Conservation (phyloP, 2,797 vertebrate species). For the Pipistrellus pygmaeus region DNA sequence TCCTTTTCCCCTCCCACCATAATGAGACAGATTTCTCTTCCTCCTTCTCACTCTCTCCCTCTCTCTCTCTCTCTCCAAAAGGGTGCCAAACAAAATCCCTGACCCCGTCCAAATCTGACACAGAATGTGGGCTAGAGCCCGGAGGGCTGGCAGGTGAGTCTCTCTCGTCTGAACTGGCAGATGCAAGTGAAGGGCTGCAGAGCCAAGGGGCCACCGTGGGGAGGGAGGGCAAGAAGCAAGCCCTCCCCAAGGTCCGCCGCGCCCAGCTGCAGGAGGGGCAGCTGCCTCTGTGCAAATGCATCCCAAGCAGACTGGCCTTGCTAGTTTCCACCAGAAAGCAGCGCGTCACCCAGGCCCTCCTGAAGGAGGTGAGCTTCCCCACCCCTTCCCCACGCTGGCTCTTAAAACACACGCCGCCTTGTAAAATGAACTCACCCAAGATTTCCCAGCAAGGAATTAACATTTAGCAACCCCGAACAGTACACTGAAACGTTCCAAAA, state of each 20-base stretch:
- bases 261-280: neutral
- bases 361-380: neutral
- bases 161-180: neutral
- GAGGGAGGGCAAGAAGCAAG: neutral
- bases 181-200: neutral
- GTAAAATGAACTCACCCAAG: slow-evolving; percentile 53
- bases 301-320: neutral
- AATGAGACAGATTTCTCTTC: neutral
- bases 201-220: neutral
- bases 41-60: too few species aligned
- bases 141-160: neutral
- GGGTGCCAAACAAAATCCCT: slow-evolving; percentile 63
- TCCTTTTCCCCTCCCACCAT: neutral
- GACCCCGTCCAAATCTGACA: slow-evolving; percentile 62
- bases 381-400: neutral
- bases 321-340: neutral
- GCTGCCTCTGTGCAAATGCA: neutral
- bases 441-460: slow-evolving; percentile 50
- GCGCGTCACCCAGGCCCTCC: neutral
- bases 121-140: neutral
- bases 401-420: neutral
- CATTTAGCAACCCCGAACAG: slow-evolving; percentile 17
- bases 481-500: slow-evolving; percentile 13
- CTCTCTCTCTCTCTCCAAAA: neutral
- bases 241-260: too few species aligned